Evolutionary conservation across 1,140 invertebrate species (phyloP), one percentile per base, ranked within the genome.

Genomic region (Drosophila ercepeae): DNA sequence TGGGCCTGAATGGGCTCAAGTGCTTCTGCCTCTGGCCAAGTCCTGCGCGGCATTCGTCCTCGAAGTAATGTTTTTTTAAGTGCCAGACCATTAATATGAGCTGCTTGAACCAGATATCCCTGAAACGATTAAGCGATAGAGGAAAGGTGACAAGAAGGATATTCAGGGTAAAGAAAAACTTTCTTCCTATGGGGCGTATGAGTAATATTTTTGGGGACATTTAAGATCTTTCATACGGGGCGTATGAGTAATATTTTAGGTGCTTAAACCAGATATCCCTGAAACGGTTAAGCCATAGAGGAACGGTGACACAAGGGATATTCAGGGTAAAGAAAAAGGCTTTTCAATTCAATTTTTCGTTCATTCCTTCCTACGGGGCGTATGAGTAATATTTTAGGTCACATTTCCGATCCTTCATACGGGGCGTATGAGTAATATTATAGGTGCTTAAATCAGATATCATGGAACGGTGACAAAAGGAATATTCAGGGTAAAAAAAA

Each of bases 61-160:
- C 55, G 63, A 67, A 45, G 36, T 67, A 67, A 67, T 67, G 63
- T 53, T 53, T 42, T 34, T n/a, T 53, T 36, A 67, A 67, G 63
- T 67, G 46, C 21, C 58, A 50, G 16, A 16, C 45, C 45, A 65
- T 67, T 67, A 51, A 42, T 29, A 39, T n/a, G 60, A n/a, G 46
- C 27, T 64, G 45, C 19, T 45, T 19, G 14, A 65, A 14, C 36
- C 45, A 64, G 19, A 64, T 44, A 51, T 14, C 14, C 14, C 8
- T 18, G 14, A 9, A 42, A 42, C 16, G 13, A 16, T 39, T 39
- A 19, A 16, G 39, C 14, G 0, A 8, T 41, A 25, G 2, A 7
- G 13, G 27, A 13, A 7, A 29, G 25, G 14, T 27, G 29, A 7
- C 55, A 60, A 48, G 48, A 32, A 32, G 29, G 29, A 32, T 32